phyloP scores from a whole-genome alignment of 2,113 vertebrate species.

The Antechinus stuartii region DNA sequence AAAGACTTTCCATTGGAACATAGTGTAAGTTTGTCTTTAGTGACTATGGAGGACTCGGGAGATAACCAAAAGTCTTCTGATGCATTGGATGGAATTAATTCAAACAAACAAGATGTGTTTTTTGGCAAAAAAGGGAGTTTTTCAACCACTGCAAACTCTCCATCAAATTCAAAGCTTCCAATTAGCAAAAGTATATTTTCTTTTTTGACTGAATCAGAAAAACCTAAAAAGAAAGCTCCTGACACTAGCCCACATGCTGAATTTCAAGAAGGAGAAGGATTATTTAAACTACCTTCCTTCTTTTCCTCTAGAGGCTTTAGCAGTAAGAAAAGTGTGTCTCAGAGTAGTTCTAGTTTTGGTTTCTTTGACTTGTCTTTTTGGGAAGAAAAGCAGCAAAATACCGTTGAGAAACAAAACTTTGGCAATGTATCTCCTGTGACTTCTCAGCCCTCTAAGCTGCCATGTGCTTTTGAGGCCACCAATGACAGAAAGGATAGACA shows the following conservation, averaged over 20 bases:
- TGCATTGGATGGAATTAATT: conserved; percentile 59
- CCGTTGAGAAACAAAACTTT: conserved; percentile 58
- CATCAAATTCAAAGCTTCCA: conserved; percentile 77
- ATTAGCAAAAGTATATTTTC: conserved; percentile 87
- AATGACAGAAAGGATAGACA: conserved; percentile 16
- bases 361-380: conserved; percentile 89
- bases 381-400: conserved; percentile 86
- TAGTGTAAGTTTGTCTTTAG: fast-evolving
- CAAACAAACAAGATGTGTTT: conserved; percentile 83
- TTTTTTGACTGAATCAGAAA: conserved; percentile 85
- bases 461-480: conserved; percentile 53
- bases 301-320: conserved; percentile 83
- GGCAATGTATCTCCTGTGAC: conserved; percentile 52
- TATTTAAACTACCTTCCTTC: conserved; percentile 89
- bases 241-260: conserved; percentile 66
- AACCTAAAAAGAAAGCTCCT: conserved; percentile 75
- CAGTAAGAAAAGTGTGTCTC: conserved; percentile 84
- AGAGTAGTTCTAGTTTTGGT: conserved; percentile 85
- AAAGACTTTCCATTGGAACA: conserved; percentile 55
- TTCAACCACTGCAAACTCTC: conserved; percentile 71
- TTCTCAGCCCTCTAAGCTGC: conserved; percentile 60
- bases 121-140: conserved; percentile 82
- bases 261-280: conserved; percentile 83
- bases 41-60: conserved; percentile 59
- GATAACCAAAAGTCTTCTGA: conserved; percentile 19